Base-by-base conservation (phyloP, 2,888 invertebrate genomes). In the Steinernema carpocapsae region DNA sequence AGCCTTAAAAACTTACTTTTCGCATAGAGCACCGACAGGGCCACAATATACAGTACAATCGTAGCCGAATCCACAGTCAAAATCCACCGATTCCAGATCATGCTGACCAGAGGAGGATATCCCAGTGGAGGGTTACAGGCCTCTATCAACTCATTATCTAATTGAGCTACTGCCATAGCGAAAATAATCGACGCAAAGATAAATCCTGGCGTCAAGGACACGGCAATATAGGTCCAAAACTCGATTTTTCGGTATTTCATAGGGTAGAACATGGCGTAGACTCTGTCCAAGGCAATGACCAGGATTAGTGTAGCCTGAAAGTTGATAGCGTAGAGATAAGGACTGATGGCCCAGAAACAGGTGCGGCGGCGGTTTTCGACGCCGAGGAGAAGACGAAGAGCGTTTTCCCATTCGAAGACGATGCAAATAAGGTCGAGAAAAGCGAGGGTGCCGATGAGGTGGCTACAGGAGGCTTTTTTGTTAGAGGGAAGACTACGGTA, bases 281-380 rank as follows among this genome's bases (percentile, higher is more conserved):
- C 56, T 14, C 56, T 3, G 17, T 56, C 56, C 6, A 26, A 3
- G 26, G 56, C 56, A 12, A 56, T 56, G 6, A 56, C 56, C 26
- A 56, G 26, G 22, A 56, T 24, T 6, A 56, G 14, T 1, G 6
- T 24, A 22, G 26, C 56, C 56, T 56, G 56, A 26, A 56, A 56
- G 56, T 56, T 56, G 56, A 56, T 10, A 6, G 26, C 56, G 56
- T 56, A 56, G 56, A 56, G 56, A 24, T 56, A 56, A 26, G 56
- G 56, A 24, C 56, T 56, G 56, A 56, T 56, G 6, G 56, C 56
- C 56, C 56, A 56, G 56, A 56, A 56, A 19, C 56, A 56, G 56
- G 56, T 24, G 22, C 26, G 3, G 2, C 56, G 56, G 56, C 14
- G 26, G 56, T 56, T 56, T 19, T 56, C 24, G n/a, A 26, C 17